phyloP scores from a whole-genome alignment of 2,113 vertebrate genomes.

The Otolemur garnettii region DNA sequence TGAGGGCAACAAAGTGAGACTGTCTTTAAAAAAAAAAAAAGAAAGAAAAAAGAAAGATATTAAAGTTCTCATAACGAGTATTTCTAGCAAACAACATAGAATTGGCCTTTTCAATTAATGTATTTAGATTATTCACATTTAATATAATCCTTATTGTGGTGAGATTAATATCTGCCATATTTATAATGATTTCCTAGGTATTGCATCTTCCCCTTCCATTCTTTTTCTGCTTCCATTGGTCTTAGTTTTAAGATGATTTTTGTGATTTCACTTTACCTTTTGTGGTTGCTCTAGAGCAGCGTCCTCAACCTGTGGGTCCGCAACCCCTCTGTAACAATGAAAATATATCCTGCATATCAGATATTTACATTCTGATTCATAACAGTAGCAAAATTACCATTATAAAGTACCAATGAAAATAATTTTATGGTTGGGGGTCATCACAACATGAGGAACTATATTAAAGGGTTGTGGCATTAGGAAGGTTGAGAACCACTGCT shows the following conservation, averaged over 20 bases:
- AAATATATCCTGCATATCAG: no score
- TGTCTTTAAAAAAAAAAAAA: no score
- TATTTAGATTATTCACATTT: background rate
- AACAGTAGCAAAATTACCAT: no score
- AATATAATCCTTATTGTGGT: background rate
- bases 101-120: background rate
- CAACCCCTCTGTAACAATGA: no score
- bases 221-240: background rate
- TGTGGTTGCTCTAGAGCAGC: background rate
- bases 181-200: background rate
- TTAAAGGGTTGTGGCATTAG: no score
- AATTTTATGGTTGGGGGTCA: no score
- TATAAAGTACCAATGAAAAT: no score
- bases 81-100: background rate
- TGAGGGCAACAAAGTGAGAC: no score
- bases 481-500: background rate
- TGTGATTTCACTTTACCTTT: background rate
- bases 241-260: background rate
- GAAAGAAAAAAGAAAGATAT: background rate
- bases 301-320: no score
- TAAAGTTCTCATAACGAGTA: background rate
- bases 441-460: no score
- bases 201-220: background rate
- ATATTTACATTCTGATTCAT: no score
- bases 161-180: background rate